These are phyloP conservation scores for Atractosteus spatula DNA, from an alignment of 2,113 vertebrate genomes.

Conservation along the genomic window DNA sequence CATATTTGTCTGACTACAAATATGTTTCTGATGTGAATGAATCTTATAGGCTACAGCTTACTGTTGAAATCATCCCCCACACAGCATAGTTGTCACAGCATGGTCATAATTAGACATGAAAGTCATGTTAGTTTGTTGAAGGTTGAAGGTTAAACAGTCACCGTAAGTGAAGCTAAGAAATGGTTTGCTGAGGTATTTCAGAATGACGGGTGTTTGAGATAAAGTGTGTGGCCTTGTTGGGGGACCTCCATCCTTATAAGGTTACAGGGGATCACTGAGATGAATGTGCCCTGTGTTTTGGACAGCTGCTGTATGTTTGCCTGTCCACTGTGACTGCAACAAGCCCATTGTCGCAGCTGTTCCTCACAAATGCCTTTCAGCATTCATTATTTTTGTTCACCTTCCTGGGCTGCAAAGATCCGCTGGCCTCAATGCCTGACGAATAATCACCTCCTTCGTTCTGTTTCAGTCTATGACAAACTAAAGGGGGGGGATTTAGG, in stretches of 20 bases:
- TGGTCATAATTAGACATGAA: no score
- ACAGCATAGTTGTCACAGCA: no score
- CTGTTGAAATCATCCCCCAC: no score
- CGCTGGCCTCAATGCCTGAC: neutral
- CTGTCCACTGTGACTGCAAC: constrained; percentile 9
- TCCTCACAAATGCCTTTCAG: constrained; percentile 18
- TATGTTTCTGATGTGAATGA: no score
- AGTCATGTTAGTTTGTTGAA: no score
- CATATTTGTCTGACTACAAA: no score
- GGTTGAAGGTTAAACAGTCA: no score
- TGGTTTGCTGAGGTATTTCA: neutral
- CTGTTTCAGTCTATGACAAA: neutral
- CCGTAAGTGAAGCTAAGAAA: no score
- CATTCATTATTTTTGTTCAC: constrained; percentile 13
- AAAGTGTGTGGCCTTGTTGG: neutral
- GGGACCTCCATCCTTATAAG: constrained; percentile 21
- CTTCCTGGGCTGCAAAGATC: neutral
- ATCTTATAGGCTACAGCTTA: no score
- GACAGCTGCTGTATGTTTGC: constrained; percentile 18
- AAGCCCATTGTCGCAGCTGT: constrained; percentile 26
- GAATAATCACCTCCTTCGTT: neutral
- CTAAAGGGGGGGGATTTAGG: no score
- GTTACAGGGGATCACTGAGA: constrained; percentile 5
- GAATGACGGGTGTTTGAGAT: neutral
- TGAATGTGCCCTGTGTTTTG: constrained; percentile 1